Conservation (phyloP, 2,888 invertebrate genomes). For the Parnassius smintheus region DNA sequence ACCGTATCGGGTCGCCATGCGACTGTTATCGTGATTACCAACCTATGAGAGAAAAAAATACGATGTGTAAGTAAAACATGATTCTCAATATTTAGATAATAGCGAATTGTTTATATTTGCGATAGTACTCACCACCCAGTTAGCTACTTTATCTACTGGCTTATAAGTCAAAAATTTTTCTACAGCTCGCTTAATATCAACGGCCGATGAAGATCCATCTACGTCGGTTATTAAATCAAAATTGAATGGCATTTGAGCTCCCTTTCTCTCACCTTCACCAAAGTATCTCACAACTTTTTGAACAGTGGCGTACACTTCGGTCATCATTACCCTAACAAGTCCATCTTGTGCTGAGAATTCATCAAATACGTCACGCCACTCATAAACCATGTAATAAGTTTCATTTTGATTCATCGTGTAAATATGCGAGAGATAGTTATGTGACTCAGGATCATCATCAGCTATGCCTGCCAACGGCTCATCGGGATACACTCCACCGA, state of each 20-base stretch:
- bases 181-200: slow-evolving; percentile 81
- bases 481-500: slow-evolving; percentile 72
- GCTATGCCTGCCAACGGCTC: slow-evolving; percentile 76
- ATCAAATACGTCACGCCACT: slow-evolving; percentile 83
- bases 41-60: slow-evolving; percentile 58
- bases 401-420: slow-evolving; percentile 83
- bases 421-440: slow-evolving; percentile 81
- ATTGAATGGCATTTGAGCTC: slow-evolving; percentile 90
- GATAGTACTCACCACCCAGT: slow-evolving; percentile 87
- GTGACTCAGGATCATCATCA: slow-evolving; percentile 68
- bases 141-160: slow-evolving; percentile 82
- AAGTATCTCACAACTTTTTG: slow-evolving; percentile 84
- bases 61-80: neutral
- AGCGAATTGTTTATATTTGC: neutral
- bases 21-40: slow-evolving; percentile 85
- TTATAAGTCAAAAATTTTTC: slow-evolving; percentile 84
- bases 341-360: slow-evolving; percentile 73
- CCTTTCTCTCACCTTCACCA: slow-evolving; percentile 74
- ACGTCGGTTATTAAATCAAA: slow-evolving; percentile 86
- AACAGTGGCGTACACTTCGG: slow-evolving; percentile 86
- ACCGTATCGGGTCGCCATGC: slow-evolving; percentile 84
- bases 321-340: slow-evolving; percentile 84
- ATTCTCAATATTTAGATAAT: neutral
- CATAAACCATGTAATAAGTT: slow-evolving; percentile 83
- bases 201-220: slow-evolving; percentile 79